Base-by-base conservation (phyloP, 2,797 vertebrate species). In the Podargus strigoides region DNA sequence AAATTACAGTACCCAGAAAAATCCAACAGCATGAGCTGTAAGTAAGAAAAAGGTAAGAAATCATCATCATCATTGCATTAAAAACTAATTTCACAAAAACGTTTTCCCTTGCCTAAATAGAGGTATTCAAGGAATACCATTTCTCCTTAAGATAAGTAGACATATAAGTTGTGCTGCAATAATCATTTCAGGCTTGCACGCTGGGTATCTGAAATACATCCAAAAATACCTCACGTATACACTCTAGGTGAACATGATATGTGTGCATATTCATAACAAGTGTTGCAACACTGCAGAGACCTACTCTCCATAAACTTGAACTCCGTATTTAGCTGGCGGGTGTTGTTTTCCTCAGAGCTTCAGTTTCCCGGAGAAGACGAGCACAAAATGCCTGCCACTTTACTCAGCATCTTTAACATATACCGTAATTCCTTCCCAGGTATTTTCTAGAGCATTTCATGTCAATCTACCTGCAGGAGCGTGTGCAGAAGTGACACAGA, bases 401-500 rank as follows among this genome's bases (percentile, higher is more conserved):
- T 74, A 95, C 86, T 96, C 90, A 77, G 94, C 92, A 92, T 89
- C 95, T 96, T 96, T 96, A 97, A 96, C 94, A 94, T 92, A 97
- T 50, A 96, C 94, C 85, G 53, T 94, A 95, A 96, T 97, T 94
- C 96, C 95, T 96, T 97, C 88, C 95, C 87, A 91, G 93, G 95
- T 97, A 98, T 98, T 97, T 98, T 97, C 97, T 96, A 87, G 93
- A 97, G 96, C 91, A 94, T 95, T 97, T 97, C 95, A 95, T 93
- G 96, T 95, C 97, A 97, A 96, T 97, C 97, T 98, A 97, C 97
- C 98, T 97, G 97, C 97, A 97, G 97, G 95, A 97, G 95, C 96
- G 50, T 97, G 97, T 98, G 97, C 97, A 95, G 97, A 97, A 97
- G 97, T 97, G 97, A 97, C 97, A 98, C 94, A 77, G 95, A 98